phyloP scores from a whole-genome alignment of 2,113 vertebrate genomes.

The Elephantulus edwardii region DNA sequence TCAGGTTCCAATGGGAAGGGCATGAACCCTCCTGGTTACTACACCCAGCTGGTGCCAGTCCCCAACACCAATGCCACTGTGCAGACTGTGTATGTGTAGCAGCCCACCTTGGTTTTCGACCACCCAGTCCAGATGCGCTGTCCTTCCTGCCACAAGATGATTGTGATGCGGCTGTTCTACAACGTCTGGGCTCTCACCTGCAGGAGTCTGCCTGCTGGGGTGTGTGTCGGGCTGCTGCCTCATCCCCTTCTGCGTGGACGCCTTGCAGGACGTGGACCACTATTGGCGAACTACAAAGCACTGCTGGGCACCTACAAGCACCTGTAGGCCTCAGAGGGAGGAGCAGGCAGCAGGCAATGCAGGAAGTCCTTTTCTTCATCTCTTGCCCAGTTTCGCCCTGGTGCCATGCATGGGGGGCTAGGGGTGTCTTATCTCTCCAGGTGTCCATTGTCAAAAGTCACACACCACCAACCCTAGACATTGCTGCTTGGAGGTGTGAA shows the following conservation, averaged over 20 bases:
- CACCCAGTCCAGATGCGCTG: slow-evolving; percentile 88
- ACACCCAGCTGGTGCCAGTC: slow-evolving; percentile 71
- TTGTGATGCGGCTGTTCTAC: slow-evolving; percentile 85
- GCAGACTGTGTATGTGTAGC: slow-evolving; percentile 84
- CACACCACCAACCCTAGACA: slow-evolving; percentile 31
- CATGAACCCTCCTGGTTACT: slow-evolving; percentile 58
- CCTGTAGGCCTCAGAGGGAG: slow-evolving; percentile 77
- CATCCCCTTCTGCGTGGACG: slow-evolving; percentile 88
- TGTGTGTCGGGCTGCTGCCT: slow-evolving; percentile 90
- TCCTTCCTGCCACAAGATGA: slow-evolving; percentile 85
- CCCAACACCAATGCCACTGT: slow-evolving; percentile 78
- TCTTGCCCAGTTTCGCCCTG: background rate
- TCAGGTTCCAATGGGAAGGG: slow-evolving; percentile 65
- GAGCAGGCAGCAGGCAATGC: background rate
- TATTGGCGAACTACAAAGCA: slow-evolving; percentile 85
- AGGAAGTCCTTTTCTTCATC: background rate
- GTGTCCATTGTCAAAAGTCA: slow-evolving; percentile 4
- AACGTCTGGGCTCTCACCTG: slow-evolving; percentile 87
- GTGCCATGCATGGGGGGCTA: background rate
- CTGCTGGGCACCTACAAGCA: slow-evolving; percentile 87
- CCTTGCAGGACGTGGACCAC: slow-evolving; percentile 87
- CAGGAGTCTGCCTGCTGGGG: slow-evolving; percentile 90
- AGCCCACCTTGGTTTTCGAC: slow-evolving; percentile 80
- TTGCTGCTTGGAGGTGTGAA: slow-evolving; percentile 47
- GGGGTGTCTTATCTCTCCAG: background rate